Percentiles rank a stretch among this genome's conserved stretches.
These are phyloP conservation scores for Alloscopus bannaensis DNA, from an alignment of 2,888 invertebrate species.

Conservation along the genomic window DNA sequence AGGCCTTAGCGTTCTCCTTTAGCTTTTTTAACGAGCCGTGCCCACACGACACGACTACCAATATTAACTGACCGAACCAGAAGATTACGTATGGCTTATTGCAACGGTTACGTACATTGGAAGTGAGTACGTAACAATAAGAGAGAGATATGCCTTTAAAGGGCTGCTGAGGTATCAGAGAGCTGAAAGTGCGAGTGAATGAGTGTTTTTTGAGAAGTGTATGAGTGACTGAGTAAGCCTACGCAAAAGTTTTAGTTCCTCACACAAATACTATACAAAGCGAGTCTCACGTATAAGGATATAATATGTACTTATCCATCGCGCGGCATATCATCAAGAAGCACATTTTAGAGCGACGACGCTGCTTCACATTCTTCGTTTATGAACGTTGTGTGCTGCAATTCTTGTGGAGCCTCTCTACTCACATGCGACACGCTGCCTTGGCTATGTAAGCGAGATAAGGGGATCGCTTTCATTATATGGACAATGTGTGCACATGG, in stretches of 20 bases:
- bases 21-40: conserved; percentile 46
- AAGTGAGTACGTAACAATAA: neutral
- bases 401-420: neutral
- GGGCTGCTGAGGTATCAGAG: neutral
- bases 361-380: neutral
- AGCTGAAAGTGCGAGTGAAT: neutral
- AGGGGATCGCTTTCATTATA: too few relatives aligned
- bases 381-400: neutral
- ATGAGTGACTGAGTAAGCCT: conserved; percentile 19
- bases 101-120: neutral
- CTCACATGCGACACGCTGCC: neutral
- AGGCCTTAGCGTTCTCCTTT: neutral
- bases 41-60: conserved; percentile 47
- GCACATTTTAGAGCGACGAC: conserved; percentile 19
- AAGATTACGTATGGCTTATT: neutral
- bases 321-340: neutral
- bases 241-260: conserved; percentile 32
- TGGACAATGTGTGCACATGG: conserved; percentile 50
- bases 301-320: conserved; percentile 1
- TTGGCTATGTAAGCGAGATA: too few relatives aligned
- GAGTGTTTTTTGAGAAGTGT: neutral
- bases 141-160: neutral
- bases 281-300: conserved; percentile 2
- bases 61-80: conserved; percentile 23
- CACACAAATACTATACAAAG: neutral